Base-by-base conservation (phyloP, 1,140 invertebrate genomes). In the Pseudomyrmex flavicornis region DNA sequence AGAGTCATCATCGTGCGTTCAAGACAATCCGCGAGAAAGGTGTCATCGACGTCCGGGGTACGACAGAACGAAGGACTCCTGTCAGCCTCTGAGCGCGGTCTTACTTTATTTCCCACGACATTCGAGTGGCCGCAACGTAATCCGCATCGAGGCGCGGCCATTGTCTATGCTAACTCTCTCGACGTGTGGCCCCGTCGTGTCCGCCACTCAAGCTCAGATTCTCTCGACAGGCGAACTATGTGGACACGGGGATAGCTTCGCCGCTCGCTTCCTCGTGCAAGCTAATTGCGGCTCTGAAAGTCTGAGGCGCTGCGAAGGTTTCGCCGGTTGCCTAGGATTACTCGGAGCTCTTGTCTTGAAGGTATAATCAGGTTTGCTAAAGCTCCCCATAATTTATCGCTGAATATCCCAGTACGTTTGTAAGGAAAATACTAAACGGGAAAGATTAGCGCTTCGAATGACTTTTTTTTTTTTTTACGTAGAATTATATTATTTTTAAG, bases 61-160 rank as follows among this genome's bases (percentile, higher is more conserved):
- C 58, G 76, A 65, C 62, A 56, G 70, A 83, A 85, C 83, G 82
- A 73, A 82, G 75, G 74, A 73, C 59, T 84, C 46, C 70, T 82
- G 65, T 62, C 86, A 75, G 54, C 56, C 20, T 35, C 35, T 70
- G 61, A 72, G 72, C 72, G 50, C 54, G 59, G 20, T 73, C 65
- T 85, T 88, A 85, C 86, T 88, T 88, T 85, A 82, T 88, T 88
- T 88, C 76, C 77, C 70, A 82, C 75, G 82, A 72, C 63, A 20
- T 76, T 84, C 73, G 61, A 77, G 82, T 74, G 73, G 13, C 46
- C 76, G 48, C 73, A 54, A 83, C 63, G 82, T 79, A 83, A 83
- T 66, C 62, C 54, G 75, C 62, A 83, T 83, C 26, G 82, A 83
- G 75, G 76, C 63, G 74, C 76, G 82, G 58, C 82, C 62, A 83